These are phyloP conservation scores for Dolichallabes microphthalmus DNA, from an alignment of 2,113 vertebrate genomes.

Conservation along the genomic window DNA sequence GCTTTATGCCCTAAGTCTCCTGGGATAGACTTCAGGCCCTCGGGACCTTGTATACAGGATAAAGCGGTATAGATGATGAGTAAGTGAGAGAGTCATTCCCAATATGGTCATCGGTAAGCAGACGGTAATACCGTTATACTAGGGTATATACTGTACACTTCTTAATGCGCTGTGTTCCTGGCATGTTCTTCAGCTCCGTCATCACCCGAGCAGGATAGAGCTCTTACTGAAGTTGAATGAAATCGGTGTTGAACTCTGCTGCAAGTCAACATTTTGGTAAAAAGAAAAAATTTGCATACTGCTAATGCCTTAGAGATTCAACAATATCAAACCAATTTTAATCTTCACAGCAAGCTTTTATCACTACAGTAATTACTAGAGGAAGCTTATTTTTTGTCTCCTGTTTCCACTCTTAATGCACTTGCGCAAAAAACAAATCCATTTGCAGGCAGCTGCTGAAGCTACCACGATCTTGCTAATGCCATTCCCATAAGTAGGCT, in stretches of 20 bases:
- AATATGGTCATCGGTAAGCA: too few species aligned
- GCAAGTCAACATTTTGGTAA: background rate
- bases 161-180: background rate
- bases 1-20: too few species aligned
- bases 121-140: too few species aligned
- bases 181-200: background rate
- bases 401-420: slow-evolving; percentile 25
- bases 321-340: slow-evolving; percentile 33
- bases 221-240: background rate
- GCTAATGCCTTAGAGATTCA: slow-evolving; percentile 18
- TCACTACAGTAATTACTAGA: slow-evolving; percentile 35
- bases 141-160: too few species aligned
- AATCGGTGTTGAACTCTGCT: background rate
- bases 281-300: background rate
- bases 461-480: slow-evolving; percentile 19
- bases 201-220: background rate
- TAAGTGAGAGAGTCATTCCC: too few species aligned
- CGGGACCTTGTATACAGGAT: too few species aligned
- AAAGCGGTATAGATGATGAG: too few species aligned
- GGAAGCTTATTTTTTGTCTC: slow-evolving; percentile 41
- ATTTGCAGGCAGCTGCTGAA: slow-evolving; percentile 24
- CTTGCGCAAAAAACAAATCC: slow-evolving; percentile 17
- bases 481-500: slow-evolving; percentile 9
- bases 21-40: too few species aligned
- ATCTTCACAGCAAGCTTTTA: slow-evolving; percentile 39